Evolutionary conservation across 2,113 vertebrate species (phyloP), one percentile per base, ranked within the genome.

Genomic region (Oceanodroma tethys): DNA sequence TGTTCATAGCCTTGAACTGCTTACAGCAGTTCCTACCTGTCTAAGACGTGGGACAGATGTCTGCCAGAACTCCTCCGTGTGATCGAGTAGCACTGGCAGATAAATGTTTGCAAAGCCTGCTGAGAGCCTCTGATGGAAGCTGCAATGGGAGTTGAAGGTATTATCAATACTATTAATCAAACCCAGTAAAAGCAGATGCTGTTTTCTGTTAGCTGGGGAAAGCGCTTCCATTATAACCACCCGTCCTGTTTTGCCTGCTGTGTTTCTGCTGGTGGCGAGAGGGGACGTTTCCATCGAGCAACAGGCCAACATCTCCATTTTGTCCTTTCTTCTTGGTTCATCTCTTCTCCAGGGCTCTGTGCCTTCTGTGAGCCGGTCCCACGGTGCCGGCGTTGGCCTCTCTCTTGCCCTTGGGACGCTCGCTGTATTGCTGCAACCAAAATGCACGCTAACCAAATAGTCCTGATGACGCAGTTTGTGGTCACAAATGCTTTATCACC

Each of bases 341-440:
- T 3, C 55, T 55, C 36, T 15, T 26, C 72, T 27, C 59, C 74
- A n/a, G 11, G 11, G 22, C 58, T 60, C 70, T 62, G 16, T 30
- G n/a, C 16, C 4, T n/a, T 29, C 40, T 8, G 13, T 0, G 0
- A 68, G 19, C 34, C 0, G 0, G 17, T 68, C 66, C 81, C 79
- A 67, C 0, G 0, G 4, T 4, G 30, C 66, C 45, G 34, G 18
- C 15, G 1, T 5, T 32, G 60, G 25, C 36, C 12, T n/a, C 48
- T 34, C 25, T 45, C 50, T 20, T 32, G 42, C 56, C 81, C 59
- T 29, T 2, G 11, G 59, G 36, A 16, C n/a, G 36, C 63, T 95
- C 62, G 0, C 36, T 1, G 23, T 4, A 3, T 29, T 58, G 72
- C 72, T 21, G 58, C 72, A 88, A 73, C 72, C 1, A 0, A 52